Base-by-base conservation (phyloP, 1,140 invertebrate genomes). In the Anoplophora glabripennis region DNA sequence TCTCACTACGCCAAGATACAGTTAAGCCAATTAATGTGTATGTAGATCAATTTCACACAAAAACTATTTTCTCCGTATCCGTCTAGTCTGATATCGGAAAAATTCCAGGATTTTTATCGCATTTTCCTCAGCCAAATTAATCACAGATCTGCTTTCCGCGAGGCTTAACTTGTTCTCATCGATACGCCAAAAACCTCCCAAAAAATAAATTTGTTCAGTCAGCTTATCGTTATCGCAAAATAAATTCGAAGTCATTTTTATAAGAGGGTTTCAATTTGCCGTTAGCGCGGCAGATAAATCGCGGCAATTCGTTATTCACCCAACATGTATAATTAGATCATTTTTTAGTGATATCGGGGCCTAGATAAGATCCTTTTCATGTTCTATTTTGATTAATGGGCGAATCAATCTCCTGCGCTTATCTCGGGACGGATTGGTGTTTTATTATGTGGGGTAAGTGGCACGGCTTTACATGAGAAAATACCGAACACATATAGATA, bases 331-430 rank as follows among this genome's bases (percentile, higher is more conserved):
- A 54, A 54, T 54, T 54, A 54, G 38, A 54, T 54, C 18, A 54
- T 54, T 54, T 54, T 53, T 54, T 54, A 54, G 36, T 54, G 53
- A 54, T 54, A 54, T 35, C 40, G 17, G 35, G 15, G 49, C 49
- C 35, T 17, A 54, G 53, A 44, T 54, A 54, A 54, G 40, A 21
- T 54, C 44, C 42, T 54, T 42, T 44, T 54, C 42, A 35, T 40
- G 38, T 35, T 17, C 21, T 46, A 44, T 37, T 54, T 34, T 54
- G 53, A 54, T 54, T 40, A 45, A 54, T 54, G 12, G 42, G 18
- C 40, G 15, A 52, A 38, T 52, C 28, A 41, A 54, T 54, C 53
- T 45, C 35, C 47, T 42, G 12, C 17, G 40, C 10, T 54, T 54
- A 54, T 54, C 53, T 54, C n/a, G 18, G n/a, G 33, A 40, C 36